Evolutionary conservation across 1,140 invertebrate genomes (phyloP).

Genomic region (Rhizoglyphus robini): DNA sequence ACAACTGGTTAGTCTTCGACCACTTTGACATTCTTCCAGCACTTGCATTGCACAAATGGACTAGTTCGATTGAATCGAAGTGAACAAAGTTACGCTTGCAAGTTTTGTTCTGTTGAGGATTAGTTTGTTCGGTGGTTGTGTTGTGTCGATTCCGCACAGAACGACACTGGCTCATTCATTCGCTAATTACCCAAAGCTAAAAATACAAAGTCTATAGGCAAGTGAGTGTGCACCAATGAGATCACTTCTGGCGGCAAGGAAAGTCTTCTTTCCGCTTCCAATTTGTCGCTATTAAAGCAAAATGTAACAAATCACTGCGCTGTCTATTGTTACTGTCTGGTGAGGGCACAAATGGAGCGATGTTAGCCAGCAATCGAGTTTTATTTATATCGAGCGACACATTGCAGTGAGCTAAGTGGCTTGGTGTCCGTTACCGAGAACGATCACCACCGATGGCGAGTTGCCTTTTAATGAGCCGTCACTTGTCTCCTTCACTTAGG

Average conservation of each 20-base stretch:
- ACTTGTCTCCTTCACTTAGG: conserved; percentile 9
- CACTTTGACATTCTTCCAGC: no score
- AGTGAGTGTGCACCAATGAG: neutral
- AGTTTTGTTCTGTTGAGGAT: no score
- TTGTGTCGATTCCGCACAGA: no score
- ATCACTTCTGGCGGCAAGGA: neutral
- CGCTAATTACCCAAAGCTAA: no score
- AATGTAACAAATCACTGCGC: conserved; percentile 11
- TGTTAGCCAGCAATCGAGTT: conserved; percentile 1
- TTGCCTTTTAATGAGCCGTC: conserved; percentile 11
- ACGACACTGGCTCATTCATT: no score
- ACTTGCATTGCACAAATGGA: no score
- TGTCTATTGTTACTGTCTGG: neutral
- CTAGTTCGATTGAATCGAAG: no score
- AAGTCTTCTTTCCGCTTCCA: conserved; percentile 4
- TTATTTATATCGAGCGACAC: neutral
- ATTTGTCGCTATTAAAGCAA: conserved; percentile 11
- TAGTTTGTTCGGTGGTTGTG: no score
- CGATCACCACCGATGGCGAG: conserved; percentile 1
- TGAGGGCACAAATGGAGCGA: neutral
- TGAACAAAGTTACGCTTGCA: no score
- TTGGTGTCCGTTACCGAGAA: neutral
- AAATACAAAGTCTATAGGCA: no score
- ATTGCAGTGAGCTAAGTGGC: neutral
- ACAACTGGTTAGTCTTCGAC: no score